Base-by-base conservation (phyloP, 1,140 invertebrate genomes). In the Dendrolimus kikuchii region DNA sequence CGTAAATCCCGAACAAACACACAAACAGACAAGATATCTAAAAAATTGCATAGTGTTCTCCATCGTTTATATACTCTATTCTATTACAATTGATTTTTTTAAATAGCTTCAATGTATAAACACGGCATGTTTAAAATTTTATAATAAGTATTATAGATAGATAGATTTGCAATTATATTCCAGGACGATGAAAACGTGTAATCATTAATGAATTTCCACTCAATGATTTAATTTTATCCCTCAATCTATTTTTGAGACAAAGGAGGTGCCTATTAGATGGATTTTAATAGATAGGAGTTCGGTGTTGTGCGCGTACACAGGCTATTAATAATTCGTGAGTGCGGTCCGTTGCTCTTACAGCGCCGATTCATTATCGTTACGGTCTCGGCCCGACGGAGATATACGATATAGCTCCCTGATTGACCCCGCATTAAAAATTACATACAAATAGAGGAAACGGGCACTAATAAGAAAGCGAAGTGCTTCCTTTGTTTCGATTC, bases 371-470 rank as follows among this genome's bases (percentile, higher is more conserved):
- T 86, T 86, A 86, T 83, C 68, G 78, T 86, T 86, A 85, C 75
- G 66, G 71, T 66, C 68, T 76, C 73, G 70, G 63, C 59, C 66
- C 72, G 78, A 83, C 73, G 77, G 77, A 79, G 76, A 78, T 78
- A 72, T 78, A 83, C 75, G 77, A 68, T 77, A 79, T 76, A 77
- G 77, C 76, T 77, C 74, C 70, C 75, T 80, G 84, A 88, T 87
- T 88, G 86, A 88, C 83, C 83, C 82, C 76, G 66, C 83, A 87
- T 88, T 86, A 87, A 88, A 85, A 86, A 88, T 87, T 87, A 88
- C 81, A 79, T 74, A 82, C 77, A 77, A 80, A 80, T 76, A 71
- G 70, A 71, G 75, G 62, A 78, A 74, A 71, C 66, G 68, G 73
- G 71, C 68, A 72, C 73, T 78, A 78, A 73, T 74, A 76, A 77